Evolutionary conservation across 2,888 invertebrate species (phyloP), one percentile per base, ranked within the genome.

Genomic region (Amblyjoppa proteus): DNA sequence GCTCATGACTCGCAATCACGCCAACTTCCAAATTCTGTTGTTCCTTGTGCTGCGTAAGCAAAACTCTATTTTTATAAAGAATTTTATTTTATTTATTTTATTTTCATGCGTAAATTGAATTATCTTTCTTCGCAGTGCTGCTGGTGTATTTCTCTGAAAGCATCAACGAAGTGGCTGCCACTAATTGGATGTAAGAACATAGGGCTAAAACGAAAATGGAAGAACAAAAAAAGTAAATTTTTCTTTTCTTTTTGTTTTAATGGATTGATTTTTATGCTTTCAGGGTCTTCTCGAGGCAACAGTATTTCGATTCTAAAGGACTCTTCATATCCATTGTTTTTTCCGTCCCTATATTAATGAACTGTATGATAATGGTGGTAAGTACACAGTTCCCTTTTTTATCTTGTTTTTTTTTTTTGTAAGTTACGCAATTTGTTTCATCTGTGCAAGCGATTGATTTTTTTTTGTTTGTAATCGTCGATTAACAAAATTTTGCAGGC

Each of bases 361-460:
- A 98, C 94, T 98, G 98, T 93, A 97, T 98, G 96, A 96, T 98
- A 88, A 97, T 98, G 96, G 97, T 99, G 96, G 98, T 98, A 95
- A 97, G 98, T 96, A 91, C 9, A 1, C 28, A 13, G 13, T 58
- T 45, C 13, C 3, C 45, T 45, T 16, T 45, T 13, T 45, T 45
- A 20, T 20, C 20, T 20, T 20, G 20, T 20, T 20, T 20, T 20
- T 20, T 20, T 45, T 45, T 45, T 45, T 16, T 16, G 3, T 45
- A 13, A 16, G 3, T 45, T 16, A 13, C 16, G 45, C 45, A 45
- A 45, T 45, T 45, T 45, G 20, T 45, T 45, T 45, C 45, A 13
- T 13, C 3, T 3, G 11, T 20, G 1, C 53, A 20, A 20, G 6
- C 0, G 4, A 20, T 6, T 20, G 2, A 53, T 20, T 53, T 66